Conservation (phyloP, 1,140 invertebrate species). For the Leptopilina boulardi region DNA sequence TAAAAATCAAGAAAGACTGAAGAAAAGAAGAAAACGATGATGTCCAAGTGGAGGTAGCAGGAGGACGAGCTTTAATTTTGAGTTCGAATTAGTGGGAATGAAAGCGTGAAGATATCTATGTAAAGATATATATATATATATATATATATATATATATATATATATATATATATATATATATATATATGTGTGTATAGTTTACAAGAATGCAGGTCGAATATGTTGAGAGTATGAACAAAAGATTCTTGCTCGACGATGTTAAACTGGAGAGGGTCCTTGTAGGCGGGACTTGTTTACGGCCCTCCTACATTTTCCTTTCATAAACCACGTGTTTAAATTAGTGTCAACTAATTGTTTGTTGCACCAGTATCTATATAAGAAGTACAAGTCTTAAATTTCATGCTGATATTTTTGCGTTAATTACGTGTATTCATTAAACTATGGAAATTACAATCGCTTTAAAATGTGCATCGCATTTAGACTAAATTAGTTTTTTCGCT, state of each 20-base stretch:
- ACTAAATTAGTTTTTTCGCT: no score
- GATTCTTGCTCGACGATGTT: constrained; percentile 54
- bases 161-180: no score
- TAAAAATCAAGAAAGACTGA: constrained; percentile 38
- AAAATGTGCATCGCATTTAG: no score
- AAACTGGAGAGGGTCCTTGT: constrained; percentile 48
- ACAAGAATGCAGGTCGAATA: not conserved
- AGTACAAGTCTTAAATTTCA: no score
- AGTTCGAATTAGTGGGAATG: constrained; percentile 37
- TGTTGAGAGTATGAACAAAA: constrained; percentile 56
- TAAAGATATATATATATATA: not conserved
- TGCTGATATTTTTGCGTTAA: not conserved
- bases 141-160: no score
- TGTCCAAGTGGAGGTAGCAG: not conserved
- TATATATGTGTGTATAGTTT: no score
- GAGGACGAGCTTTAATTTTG: constrained; percentile 4
- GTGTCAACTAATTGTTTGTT: constrained; percentile 35
- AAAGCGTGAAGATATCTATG: not conserved
- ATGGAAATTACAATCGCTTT: no score
- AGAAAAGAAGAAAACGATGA: constrained; percentile 37
- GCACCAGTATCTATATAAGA: constrained; percentile 37
- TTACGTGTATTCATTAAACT: no score
- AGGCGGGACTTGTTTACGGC: constrained; percentile 54
- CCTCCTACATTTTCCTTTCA: constrained; percentile 55
- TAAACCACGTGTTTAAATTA: constrained; percentile 61